phyloP scores from a whole-genome alignment of 2,888 invertebrate species.

The Rugalucina vietnamica region DNA sequence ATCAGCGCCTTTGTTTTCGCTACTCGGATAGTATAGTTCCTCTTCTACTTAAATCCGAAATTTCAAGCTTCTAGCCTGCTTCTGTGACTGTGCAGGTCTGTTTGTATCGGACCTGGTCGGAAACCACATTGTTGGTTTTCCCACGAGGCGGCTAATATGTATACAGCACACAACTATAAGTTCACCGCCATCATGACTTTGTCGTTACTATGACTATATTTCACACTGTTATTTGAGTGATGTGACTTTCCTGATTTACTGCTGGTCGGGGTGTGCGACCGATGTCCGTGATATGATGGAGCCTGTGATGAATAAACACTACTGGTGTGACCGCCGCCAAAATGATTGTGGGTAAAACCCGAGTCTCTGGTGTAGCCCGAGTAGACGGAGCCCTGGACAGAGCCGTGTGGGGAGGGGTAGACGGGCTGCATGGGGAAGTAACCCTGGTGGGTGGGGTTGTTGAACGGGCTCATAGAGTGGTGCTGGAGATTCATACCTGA shows the following conservation, averaged over 20 bases:
- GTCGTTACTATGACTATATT: constrained; percentile 78
- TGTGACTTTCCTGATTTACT: constrained; percentile 80
- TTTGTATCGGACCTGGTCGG: too few species aligned
- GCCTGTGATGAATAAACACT: constrained; percentile 77
- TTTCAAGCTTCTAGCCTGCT: too few species aligned
- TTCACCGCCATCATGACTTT: constrained; percentile 79
- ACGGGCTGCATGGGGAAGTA: constrained; percentile 81
- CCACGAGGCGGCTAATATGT: too few species aligned
- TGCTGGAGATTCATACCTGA: constrained; percentile 24
- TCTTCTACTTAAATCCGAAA: too few species aligned
- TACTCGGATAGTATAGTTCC: too few species aligned
- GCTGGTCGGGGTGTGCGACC: constrained; percentile 81
- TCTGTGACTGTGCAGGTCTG: too few species aligned
- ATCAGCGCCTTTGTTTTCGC: too few species aligned
- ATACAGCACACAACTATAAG: constrained; percentile 65
- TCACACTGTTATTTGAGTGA: constrained; percentile 78
- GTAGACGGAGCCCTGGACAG: constrained; percentile 69
- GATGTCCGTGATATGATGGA: constrained; percentile 72
- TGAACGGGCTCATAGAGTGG: constrained; percentile 65
- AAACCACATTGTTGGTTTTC: too few species aligned
- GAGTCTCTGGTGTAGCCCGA: constrained; percentile 72
- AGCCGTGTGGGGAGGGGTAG: constrained; percentile 66
- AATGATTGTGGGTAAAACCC: constrained; percentile 56
- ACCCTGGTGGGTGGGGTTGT: constrained; percentile 77
- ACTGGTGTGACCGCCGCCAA: constrained; percentile 58